Percentiles rank a stretch among this genome's conserved stretches.
Conservation (phyloP, 2,797 vertebrate genomes). For the Pyrocephalus nanus region DNA sequence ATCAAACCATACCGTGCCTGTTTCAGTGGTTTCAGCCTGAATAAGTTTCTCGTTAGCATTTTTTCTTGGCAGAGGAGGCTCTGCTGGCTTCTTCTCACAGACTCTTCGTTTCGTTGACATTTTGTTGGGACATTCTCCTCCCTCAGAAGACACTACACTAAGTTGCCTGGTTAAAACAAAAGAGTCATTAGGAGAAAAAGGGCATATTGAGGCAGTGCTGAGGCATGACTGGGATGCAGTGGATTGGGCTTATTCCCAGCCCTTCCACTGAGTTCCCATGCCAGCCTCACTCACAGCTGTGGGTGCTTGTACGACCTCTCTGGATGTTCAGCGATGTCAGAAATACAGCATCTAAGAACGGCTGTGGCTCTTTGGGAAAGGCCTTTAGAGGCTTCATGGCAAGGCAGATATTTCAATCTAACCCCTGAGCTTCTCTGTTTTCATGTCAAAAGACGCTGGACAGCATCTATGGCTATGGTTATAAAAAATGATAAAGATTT, state of each 20-base stretch:
- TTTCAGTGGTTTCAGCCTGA: slow-evolving; percentile 86
- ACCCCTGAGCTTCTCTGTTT: not conserved
- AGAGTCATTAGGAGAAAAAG: slow-evolving; percentile 2
- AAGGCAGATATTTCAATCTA: not conserved
- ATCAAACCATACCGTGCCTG: slow-evolving; percentile 72
- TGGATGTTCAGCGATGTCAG: not conserved
- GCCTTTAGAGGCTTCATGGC: not conserved
- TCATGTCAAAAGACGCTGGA: not conserved
- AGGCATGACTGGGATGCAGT: not conserved
- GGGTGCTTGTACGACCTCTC: not conserved
- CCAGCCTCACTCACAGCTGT: not conserved
- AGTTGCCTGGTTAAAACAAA: slow-evolving; percentile 82
- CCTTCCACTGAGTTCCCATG: not conserved
- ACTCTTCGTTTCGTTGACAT: slow-evolving; percentile 78
- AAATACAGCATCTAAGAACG: not conserved
- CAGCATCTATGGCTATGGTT: not conserved
- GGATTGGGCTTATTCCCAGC: not conserved
- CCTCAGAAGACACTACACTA: slow-evolving; percentile 87
- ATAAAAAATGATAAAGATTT: not conserved
- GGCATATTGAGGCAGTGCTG: not conserved
- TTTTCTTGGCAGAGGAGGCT: slow-evolving; percentile 72
- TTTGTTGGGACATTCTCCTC: slow-evolving; percentile 80
- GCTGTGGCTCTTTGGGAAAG: not conserved
- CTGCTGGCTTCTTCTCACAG: slow-evolving; percentile 78
- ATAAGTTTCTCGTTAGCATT: slow-evolving; percentile 78